phyloP scores from a whole-genome alignment of 1,140 invertebrate genomes.

The Drosophila eugracilis region DNA sequence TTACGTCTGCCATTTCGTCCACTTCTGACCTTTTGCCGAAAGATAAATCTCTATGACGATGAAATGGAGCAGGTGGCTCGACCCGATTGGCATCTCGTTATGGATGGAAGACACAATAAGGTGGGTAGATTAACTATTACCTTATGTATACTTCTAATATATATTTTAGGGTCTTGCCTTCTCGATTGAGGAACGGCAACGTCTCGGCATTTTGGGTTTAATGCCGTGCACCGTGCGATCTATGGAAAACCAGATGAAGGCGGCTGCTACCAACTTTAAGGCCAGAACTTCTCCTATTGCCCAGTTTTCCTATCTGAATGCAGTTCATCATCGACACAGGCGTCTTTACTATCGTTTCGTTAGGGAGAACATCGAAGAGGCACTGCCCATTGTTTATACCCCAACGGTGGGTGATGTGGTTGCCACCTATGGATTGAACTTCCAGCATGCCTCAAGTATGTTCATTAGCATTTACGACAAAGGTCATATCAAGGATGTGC shows the following conservation, averaged over 20 bases:
- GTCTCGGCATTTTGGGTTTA: slow-evolving; percentile 89
- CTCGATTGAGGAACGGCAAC: slow-evolving; percentile 45
- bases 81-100: slow-evolving; percentile 8
- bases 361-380: slow-evolving; percentile 93
- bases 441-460: slow-evolving; percentile 91
- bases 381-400: slow-evolving; percentile 89
- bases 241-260: slow-evolving; percentile 92
- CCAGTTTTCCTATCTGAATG: slow-evolving; percentile 93
- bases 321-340: slow-evolving; percentile 94
- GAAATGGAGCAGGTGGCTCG: not conserved
- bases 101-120: slow-evolving; percentile 16
- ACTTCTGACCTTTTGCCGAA: not conserved
- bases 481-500: slow-evolving; percentile 94
- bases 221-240: slow-evolving; percentile 93
- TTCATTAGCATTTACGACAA: slow-evolving; percentile 98
- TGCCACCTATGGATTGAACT: slow-evolving; percentile 85
- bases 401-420: slow-evolving; percentile 89
- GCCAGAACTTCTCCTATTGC: slow-evolving; percentile 92
- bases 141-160: not conserved
- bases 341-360: slow-evolving; percentile 97
- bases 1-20: not conserved
- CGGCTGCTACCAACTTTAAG: slow-evolving; percentile 91
- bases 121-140: not conserved
- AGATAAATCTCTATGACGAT: slow-evolving; percentile 4
- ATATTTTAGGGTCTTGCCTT: slow-evolving; percentile 60